A percentile compares a stretch with the other conserved stretches of the same genome.
Conservation (phyloP, 2,888 invertebrate species). For the Blera fallax region DNA sequence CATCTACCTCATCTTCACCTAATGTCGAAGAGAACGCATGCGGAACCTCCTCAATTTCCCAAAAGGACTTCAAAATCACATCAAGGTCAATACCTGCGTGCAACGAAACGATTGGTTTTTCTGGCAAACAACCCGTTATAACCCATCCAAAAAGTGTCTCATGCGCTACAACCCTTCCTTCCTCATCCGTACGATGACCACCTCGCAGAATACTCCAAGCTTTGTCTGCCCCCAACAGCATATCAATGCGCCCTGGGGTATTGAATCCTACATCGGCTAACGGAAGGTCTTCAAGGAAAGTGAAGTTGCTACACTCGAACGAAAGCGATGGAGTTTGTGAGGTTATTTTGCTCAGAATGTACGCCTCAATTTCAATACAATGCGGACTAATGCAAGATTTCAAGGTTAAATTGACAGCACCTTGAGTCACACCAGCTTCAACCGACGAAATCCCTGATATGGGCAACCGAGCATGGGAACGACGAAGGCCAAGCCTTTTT, state of each 20-base stretch:
- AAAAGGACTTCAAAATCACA: background rate
- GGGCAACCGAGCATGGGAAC: background rate
- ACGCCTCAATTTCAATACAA: conserved; percentile 1
- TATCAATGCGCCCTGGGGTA: no score
- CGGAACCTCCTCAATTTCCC: conserved; percentile 3
- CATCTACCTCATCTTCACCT: background rate
- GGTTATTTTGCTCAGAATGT: background rate
- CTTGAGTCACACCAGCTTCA: background rate
- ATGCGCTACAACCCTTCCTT: no score
- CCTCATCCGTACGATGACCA: background rate
- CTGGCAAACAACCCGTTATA: background rate
- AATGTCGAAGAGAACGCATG: background rate
- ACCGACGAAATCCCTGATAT: conserved; percentile 3
- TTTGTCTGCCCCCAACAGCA: background rate
- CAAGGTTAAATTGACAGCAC: no score
- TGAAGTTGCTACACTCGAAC: background rate
- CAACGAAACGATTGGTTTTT: background rate
- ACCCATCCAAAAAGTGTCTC: no score
- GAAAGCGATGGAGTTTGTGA: background rate
- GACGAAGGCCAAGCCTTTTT: background rate
- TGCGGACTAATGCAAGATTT: no score
- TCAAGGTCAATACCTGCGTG: background rate
- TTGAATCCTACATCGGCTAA: conserved; percentile 5
- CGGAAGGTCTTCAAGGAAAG: background rate
- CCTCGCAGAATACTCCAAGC: conserved; percentile 7